Conservation (phyloP, 2,888 invertebrate species). For the Dicranocentrus wangi region DNA sequence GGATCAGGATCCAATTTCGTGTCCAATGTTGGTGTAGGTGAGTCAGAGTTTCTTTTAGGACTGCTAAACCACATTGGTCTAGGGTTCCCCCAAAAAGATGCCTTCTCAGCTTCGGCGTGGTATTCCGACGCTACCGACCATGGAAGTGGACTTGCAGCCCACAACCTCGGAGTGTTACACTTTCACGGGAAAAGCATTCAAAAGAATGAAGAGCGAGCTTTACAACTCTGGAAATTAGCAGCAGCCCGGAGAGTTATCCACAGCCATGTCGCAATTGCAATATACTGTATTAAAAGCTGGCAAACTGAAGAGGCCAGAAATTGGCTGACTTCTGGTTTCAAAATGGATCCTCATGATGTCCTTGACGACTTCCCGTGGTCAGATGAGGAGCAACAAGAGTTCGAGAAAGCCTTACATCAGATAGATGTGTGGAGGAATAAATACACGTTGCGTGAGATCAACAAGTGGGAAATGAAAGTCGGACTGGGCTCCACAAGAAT, state of each 20-base stretch:
- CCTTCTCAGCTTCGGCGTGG: conserved; percentile 60
- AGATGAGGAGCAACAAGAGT: conserved; percentile 47
- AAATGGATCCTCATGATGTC: conserved; percentile 37
- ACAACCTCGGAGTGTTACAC: conserved; percentile 53
- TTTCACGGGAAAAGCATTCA: conserved; percentile 50
- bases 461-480: conserved; percentile 58
- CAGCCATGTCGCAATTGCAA: conserved; percentile 60
- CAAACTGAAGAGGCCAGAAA: conserved; percentile 58
- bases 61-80: conserved; percentile 49
- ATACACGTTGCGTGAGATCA: conserved; percentile 56
- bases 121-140: conserved; percentile 61
- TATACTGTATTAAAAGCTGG: conserved; percentile 65
- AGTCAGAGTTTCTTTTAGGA: conserved; percentile 62
- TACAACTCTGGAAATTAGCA: conserved; percentile 66
- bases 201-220: conserved; percentile 45
- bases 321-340: conserved; percentile 58
- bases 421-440: conserved; percentile 57
- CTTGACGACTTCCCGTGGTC: conserved; percentile 45
- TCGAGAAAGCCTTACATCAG: conserved; percentile 35
- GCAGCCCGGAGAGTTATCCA: conserved; percentile 62
- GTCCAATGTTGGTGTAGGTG: conserved; percentile 66
- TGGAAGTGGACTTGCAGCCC: conserved; percentile 63
- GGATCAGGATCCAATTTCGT: conserved; percentile 55
- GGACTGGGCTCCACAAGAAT: conserved; percentile 37
- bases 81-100: conserved; percentile 56